phyloP scores from a whole-genome alignment of 2,797 vertebrate genomes.

The Pitangus sulphuratus region DNA sequence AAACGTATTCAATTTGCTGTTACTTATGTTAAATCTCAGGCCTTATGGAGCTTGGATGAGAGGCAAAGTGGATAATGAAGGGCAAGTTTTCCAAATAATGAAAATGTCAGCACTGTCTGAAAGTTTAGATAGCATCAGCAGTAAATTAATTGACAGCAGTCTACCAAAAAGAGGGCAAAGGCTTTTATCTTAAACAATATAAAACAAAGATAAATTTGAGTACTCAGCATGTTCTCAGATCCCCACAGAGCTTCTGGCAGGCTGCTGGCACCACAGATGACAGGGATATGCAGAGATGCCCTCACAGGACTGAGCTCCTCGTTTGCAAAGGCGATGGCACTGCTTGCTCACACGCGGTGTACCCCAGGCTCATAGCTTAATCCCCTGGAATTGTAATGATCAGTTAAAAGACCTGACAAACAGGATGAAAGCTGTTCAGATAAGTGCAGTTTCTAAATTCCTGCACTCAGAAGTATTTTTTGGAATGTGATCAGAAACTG shows the following conservation, averaged over 20 bases:
- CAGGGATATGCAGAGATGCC: background rate
- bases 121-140: background rate
- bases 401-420: background rate
- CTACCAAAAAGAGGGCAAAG: background rate
- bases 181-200: background rate
- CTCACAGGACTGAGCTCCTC: background rate
- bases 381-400: background rate
- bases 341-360: background rate
- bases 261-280: background rate
- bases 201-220: background rate
- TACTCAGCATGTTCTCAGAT: background rate
- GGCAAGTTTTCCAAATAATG: background rate
- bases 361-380: background rate
- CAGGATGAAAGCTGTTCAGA: background rate
- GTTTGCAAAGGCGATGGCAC: background rate
- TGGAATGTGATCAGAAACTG: background rate
- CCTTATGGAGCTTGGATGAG: background rate
- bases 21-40: background rate
- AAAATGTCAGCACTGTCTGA: background rate
- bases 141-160: background rate
- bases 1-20: background rate
- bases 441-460: background rate
- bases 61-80: conserved; percentile 2
- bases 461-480: background rate
- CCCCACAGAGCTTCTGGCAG: background rate